phyloP scores from a whole-genome alignment of 2,113 vertebrate genomes.

The Lates calcarifer region DNA sequence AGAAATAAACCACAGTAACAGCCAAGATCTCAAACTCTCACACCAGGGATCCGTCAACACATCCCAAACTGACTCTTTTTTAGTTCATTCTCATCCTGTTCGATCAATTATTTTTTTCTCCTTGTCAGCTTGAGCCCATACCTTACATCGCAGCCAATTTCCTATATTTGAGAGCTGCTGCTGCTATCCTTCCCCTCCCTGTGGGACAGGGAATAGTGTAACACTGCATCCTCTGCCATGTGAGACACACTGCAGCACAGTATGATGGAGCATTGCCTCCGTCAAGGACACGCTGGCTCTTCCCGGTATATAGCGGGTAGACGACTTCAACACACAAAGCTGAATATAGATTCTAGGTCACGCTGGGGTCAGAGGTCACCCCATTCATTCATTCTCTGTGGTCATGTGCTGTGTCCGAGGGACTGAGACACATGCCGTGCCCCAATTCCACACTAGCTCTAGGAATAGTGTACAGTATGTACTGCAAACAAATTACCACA shows the following conservation, averaged over 20 bases:
- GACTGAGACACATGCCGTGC: constrained; percentile 8
- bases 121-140: constrained; percentile 13
- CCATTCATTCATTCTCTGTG: constrained; percentile 50
- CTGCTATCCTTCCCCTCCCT: constrained; percentile 43
- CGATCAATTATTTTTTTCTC: constrained; percentile 27
- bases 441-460: constrained; percentile 2
- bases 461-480: not conserved
- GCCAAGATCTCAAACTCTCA: constrained; percentile 47
- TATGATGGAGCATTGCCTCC: constrained; percentile 53
- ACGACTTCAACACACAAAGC: constrained; percentile 14
- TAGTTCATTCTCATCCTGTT: constrained; percentile 40
- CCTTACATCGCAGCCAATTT: constrained; percentile 38
- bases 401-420: constrained; percentile 11
- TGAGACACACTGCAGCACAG: constrained; percentile 66
- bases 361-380: constrained; percentile 51
- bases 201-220: constrained; percentile 40
- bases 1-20: constrained; percentile 48
- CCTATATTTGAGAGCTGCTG: constrained; percentile 41
- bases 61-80: not conserved
- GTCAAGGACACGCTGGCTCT: constrained; percentile 59
- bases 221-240: constrained; percentile 49
- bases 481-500: not conserved
- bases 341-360: constrained; percentile 67
- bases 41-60: constrained; percentile 37
- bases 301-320: constrained; percentile 7